Evolutionary conservation across 2,797 vertebrate species (phyloP), one percentile per base, ranked within the genome.

Genomic region (Tokudaia tokunoshimensis): DNA sequence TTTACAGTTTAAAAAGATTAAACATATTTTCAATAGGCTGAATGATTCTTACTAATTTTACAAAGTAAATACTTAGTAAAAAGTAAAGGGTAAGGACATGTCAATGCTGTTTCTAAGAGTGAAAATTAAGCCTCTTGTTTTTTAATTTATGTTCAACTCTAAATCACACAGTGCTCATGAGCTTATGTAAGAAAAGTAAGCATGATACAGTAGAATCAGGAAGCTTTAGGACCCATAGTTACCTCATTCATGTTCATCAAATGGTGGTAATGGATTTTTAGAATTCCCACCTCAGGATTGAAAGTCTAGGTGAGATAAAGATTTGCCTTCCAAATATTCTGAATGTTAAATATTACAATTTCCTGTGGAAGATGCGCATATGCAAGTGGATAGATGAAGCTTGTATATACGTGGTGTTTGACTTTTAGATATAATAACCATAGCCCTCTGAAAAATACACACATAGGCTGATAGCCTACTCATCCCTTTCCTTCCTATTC

Each of bases 261-360:
- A 97, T 99, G 98, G 99, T 99, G 97, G 99, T 99, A 99, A 99
- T 99, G 98, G 99, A 99, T 98, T 99, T 99, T 99, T 99, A 99
- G 98, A 99, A 99, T 98, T 99, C 99, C 96, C 99, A 99, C 97
- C 98, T 99, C 98, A 99, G 99, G 99, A 99, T 99, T 94, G 99
- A 99, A 98, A 99, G 99, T 99, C 97, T 99, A 99, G 99, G 99
- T 99, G 99, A 99, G 99, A 98, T 97, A 75, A 98, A 93, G 94
- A 95, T 97, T 55, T 97, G 93, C 95, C 80, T 74, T 94, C 80
- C 91, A 96, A 96, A 94, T 91, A 94, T 84, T 98, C 74, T 94
- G 82, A 26, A 80, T 96, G 63, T 97, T 97, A 97, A 95, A 96
- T 93, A 98, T 94, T 96, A 57, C 93, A 97, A 95, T 93, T 97